A percentile compares a stretch with the other conserved stretches of the same genome.
Evolutionary conservation across 2,113 vertebrate genomes (phyloP).

Genomic region (Vulpes ferrilata): DNA sequence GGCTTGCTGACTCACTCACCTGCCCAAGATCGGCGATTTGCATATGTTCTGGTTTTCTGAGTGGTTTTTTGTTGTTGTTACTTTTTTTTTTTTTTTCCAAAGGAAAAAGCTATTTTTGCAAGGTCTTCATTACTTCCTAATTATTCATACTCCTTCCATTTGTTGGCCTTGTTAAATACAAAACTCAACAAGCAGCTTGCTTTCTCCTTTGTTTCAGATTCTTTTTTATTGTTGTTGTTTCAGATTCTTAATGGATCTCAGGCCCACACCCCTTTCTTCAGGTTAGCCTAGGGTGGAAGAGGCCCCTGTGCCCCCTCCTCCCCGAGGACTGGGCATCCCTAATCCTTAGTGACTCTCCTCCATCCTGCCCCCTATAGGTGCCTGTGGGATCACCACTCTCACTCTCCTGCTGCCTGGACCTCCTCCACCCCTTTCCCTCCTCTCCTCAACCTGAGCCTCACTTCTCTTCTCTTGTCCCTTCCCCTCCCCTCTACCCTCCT

Average conservation of each 20-base stretch:
- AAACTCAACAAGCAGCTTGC: conserved; percentile 48
- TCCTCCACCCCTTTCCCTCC: not conserved
- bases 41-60: conserved; percentile 54
- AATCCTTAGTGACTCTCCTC: not conserved
- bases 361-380: not conserved
- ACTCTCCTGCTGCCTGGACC: not conserved
- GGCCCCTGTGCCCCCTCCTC: not conserved
- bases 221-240: not conserved
- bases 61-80: conserved; percentile 46
- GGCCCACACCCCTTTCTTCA: not conserved
- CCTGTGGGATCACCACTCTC: not conserved
- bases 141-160: conserved; percentile 49
- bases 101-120: conserved; percentile 61
- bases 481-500: not conserved
- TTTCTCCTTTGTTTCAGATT: conserved; percentile 56
- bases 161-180: conserved; percentile 69
- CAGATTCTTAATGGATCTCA: conserved; percentile 33
- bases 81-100: not conserved
- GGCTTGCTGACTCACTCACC: conserved; percentile 58
- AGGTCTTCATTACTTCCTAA: conserved; percentile 66
- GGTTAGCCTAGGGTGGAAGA: not conserved
- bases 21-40: conserved; percentile 54
- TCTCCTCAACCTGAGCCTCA: not conserved
- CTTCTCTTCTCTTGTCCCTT: not conserved
- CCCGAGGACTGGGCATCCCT: not conserved